Conservation (phyloP, 2,888 invertebrate genomes). For the Leistus spinibarbis region DNA sequence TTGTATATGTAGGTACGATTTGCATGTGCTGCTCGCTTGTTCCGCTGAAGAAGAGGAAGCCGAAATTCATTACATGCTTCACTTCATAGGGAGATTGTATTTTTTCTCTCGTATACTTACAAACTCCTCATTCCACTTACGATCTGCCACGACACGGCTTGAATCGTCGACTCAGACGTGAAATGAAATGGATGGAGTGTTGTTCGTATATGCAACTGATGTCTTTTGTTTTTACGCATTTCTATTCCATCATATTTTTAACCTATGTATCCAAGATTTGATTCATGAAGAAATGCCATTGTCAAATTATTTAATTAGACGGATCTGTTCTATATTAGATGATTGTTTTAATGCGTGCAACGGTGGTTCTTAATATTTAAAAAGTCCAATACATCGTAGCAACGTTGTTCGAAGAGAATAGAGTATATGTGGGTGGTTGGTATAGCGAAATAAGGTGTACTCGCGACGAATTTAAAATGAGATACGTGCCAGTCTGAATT, state of each 20-base stretch:
- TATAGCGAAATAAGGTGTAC: conserved; percentile 7
- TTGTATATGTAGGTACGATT: conserved; percentile 32
- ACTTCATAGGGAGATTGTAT: conserved; percentile 57
- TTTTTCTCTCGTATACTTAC: conserved; percentile 47
- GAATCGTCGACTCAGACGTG: background rate
- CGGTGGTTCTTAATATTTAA: too few relatives aligned
- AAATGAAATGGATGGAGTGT: background rate
- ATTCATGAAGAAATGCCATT: too few relatives aligned
- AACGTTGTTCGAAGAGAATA: too few relatives aligned
- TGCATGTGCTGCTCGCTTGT: background rate
- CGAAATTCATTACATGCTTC: conserved; percentile 58
- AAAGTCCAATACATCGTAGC: too few relatives aligned
- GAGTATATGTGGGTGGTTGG: background rate
- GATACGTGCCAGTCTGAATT: conserved; percentile 38
- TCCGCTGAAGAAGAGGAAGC: conserved; percentile 49
- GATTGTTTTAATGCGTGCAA: too few relatives aligned
- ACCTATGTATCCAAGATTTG: too few relatives aligned
- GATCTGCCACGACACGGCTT: conserved; percentile 27
- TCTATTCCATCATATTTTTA: too few relatives aligned
- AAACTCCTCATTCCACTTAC: background rate
- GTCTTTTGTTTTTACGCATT: too few relatives aligned
- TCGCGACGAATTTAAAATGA: conserved; percentile 40
- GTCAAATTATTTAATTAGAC: too few relatives aligned
- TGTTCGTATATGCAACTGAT: too few relatives aligned
- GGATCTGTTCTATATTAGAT: too few relatives aligned